A percentile compares a stretch with the other conserved stretches of the same genome.
These are phyloP conservation scores for Umimayanthus kanabou DNA, from an alignment of 92 coral and sea anemone species.

Conservation along the genomic window DNA sequence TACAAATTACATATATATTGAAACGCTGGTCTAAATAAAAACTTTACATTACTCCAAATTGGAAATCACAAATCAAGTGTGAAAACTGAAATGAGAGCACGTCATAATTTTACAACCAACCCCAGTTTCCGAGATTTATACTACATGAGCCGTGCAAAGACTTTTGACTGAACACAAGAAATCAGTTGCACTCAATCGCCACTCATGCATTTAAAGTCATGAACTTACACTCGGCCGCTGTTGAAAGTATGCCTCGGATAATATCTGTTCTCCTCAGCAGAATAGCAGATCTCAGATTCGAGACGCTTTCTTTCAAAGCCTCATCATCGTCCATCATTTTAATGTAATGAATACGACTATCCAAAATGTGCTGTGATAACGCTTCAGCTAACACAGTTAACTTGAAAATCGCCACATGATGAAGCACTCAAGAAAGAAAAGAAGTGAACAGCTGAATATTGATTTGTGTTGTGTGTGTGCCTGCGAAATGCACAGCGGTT, in stretches of 20 bases:
- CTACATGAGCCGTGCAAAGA: background rate
- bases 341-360: background rate
- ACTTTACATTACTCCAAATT: too few relatives aligned
- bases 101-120: background rate
- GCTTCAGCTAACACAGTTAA: background rate
- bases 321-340: slow-evolving; percentile 92
- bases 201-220: slow-evolving; percentile 8
- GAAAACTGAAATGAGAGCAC: too few relatives aligned
- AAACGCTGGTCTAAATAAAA: too few relatives aligned
- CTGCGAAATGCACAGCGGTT: slow-evolving; percentile 41
- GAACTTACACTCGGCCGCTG: slow-evolving; percentile 96
- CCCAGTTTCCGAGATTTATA: background rate
- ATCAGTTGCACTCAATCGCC: background rate
- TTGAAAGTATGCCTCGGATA: slow-evolving; percentile 87
- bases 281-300: slow-evolving; percentile 86
- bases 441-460: slow-evolving; percentile 26
- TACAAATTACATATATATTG: too few relatives aligned
- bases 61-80: too few relatives aligned
- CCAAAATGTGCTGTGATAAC: background rate
- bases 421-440: too few relatives aligned
- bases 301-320: slow-evolving; percentile 88
- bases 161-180: background rate
- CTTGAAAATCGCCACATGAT: too few relatives aligned
- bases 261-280: slow-evolving; percentile 92
- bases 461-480: background rate